These are phyloP conservation scores for Heteromormyrus szaboi DNA, from an alignment of 2,797 vertebrate species.

Conservation along the genomic window DNA sequence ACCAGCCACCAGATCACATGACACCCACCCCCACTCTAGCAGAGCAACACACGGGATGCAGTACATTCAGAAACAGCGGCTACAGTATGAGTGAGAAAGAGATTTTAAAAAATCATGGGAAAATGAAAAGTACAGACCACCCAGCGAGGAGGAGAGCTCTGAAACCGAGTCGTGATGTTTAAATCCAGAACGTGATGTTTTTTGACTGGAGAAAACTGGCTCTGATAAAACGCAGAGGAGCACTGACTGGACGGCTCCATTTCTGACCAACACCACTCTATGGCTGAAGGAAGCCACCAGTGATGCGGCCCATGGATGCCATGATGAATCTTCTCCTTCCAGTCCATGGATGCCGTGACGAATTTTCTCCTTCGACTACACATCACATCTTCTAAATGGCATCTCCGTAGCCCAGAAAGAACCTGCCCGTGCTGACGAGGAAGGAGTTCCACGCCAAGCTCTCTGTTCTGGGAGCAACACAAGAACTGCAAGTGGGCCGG, in stretches of 20 bases:
- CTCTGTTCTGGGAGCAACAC: not conserved
- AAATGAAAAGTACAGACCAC: not conserved
- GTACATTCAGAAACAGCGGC: conserved; percentile 26
- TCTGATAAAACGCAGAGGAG: not conserved
- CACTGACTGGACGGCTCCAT: not conserved
- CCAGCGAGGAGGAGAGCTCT: conserved; percentile 22
- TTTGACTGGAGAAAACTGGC: not conserved
- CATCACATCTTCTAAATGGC: not conserved
- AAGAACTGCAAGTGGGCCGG: not conserved
- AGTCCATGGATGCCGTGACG: not conserved
- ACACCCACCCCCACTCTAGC: conserved; percentile 14
- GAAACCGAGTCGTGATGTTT: conserved; percentile 6
- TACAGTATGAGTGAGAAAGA: conserved; percentile 26
- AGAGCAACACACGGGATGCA: conserved; percentile 6
- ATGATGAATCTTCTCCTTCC: not conserved
- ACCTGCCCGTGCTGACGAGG: not conserved
- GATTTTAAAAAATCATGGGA: conserved; percentile 14
- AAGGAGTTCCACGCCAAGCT: not conserved
- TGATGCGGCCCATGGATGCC: not conserved
- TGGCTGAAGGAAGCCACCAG: not conserved
- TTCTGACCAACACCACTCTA: not conserved
- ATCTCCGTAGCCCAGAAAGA: not conserved
- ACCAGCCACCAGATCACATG: not conserved
- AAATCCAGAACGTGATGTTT: conserved; percentile 3
- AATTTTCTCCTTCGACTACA: not conserved